Evolutionary conservation across 1,140 invertebrate genomes (phyloP), one percentile per base, ranked within the genome.

Genomic region (Aricia agestis): DNA sequence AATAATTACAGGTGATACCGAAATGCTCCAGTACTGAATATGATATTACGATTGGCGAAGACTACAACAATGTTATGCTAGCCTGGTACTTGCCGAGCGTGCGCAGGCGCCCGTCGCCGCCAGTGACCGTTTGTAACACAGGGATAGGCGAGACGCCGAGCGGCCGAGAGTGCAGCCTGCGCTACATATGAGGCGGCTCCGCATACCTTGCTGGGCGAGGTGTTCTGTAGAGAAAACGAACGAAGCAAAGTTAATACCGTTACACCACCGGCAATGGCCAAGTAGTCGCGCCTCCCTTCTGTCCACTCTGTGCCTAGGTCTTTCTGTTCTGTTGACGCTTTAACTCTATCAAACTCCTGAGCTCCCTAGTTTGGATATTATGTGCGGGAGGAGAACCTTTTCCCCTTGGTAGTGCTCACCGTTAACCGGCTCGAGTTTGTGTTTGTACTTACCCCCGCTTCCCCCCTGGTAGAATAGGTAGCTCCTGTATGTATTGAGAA

Each of bases 141-240:
- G 89, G 89, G 83, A 87, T 84, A 90, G 84, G 80, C 80, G 86
- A 80, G 82, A 70, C 45, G 78, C 77, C 15, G 89, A 87, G 86
- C 87, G 84, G 83, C 84, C 87, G 36, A 80, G 87, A 7, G 79
- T 81, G 78, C 82, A 88, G 79, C 85, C 85, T 19, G 82, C 89
- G 41, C 88, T 92, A 66, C 94, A 94, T 92, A 93, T 92, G 92
- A 93, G 94, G 88, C 94, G 94, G 81, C 94, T 95, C 87, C 94
- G 94, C 90, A 95, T 94, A 86, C 95, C 95, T 82, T 94, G 95
- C 83, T 95, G 95, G 95, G 94, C 94, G 90, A 94, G 95, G 92
- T 95, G 94, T 92, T 93, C 87, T 77, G 82, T 89, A 87, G 87
- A 90, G 76, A 88, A 86, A 90, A 83, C 87, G 76, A 88, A 87